A percentile compares a stretch with the other conserved stretches of the same genome.
phyloP scores from a whole-genome alignment of 2,888 invertebrate species.

The Pecten maximus region DNA sequence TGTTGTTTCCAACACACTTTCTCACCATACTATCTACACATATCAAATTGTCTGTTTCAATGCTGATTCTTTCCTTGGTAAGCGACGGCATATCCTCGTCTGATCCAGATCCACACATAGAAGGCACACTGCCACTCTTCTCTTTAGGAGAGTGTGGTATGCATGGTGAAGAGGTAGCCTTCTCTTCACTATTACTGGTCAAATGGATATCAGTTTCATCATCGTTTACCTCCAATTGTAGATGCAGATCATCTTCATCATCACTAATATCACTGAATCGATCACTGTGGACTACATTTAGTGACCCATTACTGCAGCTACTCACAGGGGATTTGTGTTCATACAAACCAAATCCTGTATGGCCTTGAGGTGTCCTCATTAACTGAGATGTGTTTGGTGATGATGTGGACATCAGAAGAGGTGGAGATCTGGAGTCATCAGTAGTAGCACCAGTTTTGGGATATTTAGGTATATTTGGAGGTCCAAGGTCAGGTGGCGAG shows the following conservation, averaged over 20 bases:
- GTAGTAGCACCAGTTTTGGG: conserved; percentile 38
- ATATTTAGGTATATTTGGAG: conserved; percentile 59
- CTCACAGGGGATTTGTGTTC: conserved; percentile 50
- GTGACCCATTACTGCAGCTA: conserved; percentile 56
- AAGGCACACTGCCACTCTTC: neutral
- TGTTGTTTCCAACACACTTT: neutral
- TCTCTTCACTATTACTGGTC: neutral
- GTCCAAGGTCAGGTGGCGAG: conserved; percentile 67
- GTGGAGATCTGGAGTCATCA: conserved; percentile 49
- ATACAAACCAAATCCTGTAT: neutral
- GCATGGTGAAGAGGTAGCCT: neutral
- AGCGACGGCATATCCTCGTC: neutral
- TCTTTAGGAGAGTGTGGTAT: neutral
- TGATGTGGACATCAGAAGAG: conserved; percentile 9
- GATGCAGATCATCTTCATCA: conserved; percentile 54
- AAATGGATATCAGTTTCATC: neutral
- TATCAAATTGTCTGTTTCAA: neutral
- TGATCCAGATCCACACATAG: neutral
- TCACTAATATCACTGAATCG: conserved; percentile 68
- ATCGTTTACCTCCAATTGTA: neutral
- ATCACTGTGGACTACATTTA: conserved; percentile 65
- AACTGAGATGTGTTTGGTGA: neutral
- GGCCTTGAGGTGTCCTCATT: neutral
- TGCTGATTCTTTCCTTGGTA: neutral
- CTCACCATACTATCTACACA: neutral